Conservation (phyloP, 2,113 vertebrate genomes). For the Callocephalon fimbriatum region DNA sequence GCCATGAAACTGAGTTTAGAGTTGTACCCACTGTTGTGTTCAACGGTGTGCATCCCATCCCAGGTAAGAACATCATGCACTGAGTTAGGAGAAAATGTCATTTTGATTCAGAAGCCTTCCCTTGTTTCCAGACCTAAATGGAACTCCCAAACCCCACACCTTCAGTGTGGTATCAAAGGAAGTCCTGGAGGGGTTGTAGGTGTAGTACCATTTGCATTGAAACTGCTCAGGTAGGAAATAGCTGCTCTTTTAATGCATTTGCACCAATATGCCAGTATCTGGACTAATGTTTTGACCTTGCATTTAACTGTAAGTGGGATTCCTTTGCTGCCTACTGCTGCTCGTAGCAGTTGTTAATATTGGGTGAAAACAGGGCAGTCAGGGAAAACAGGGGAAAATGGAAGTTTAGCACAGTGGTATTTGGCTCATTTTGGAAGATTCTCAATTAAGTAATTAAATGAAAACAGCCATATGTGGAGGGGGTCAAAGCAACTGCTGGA, state of each 20-base stretch:
- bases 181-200: too few species aligned
- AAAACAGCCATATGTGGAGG: not conserved
- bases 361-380: not conserved
- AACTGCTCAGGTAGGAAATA: fast-evolving
- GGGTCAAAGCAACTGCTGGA: not conserved
- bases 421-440: not conserved
- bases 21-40: not conserved
- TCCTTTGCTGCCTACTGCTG: not conserved
- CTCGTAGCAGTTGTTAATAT: fast-evolving
- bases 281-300: not conserved
- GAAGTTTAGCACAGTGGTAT: too few species aligned
- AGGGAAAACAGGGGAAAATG: fast-evolving
- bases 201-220: not conserved
- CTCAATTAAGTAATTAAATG: not conserved
- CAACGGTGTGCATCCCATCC: fast-evolving
- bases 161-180: fast-evolving
- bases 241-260: not conserved
- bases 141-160: not conserved
- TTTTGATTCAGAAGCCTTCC: not conserved
- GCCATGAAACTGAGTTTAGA: not conserved
- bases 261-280: not conserved
- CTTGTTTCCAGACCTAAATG: not conserved
- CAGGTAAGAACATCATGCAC: fast-evolving
- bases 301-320: not conserved
- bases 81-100: not conserved